Percentiles rank a stretch among this genome's conserved stretches.
These are phyloP conservation scores for Oligia fasciuncula DNA, from an alignment of 2,888 invertebrate species.

Conservation along the genomic window DNA sequence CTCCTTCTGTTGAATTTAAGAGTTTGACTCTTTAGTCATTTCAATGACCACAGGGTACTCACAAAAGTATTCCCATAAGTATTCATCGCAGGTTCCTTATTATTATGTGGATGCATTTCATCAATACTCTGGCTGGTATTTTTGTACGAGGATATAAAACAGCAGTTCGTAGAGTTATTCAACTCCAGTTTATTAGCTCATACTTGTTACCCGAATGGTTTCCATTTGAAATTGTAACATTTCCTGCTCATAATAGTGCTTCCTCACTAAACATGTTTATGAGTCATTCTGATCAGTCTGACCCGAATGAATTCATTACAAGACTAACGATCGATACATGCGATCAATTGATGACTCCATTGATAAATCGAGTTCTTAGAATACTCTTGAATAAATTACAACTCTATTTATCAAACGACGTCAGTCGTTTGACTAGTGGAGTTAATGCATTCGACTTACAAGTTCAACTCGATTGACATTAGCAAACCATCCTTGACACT, in stretches of 20 bases:
- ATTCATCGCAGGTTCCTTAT: conserved; percentile 16
- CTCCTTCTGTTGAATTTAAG: conserved; percentile 51
- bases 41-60: conserved; percentile 37
- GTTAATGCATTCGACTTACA: conserved; percentile 64
- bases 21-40: conserved; percentile 55
- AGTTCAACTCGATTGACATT: conserved; percentile 79
- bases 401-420: conserved; percentile 51
- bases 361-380: conserved; percentile 56
- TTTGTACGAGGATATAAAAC: background rate
- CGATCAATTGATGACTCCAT: conserved; percentile 54
- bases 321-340: conserved; percentile 42
- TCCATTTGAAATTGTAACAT: conserved; percentile 40
- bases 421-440: conserved; percentile 50
- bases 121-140: background rate
- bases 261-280: conserved; percentile 53
- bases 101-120: conserved; percentile 11
- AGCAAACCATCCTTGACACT: conserved; percentile 83
- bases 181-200: conserved; percentile 1
- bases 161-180: background rate
- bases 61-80: conserved; percentile 13
- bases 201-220: conserved; percentile 11
- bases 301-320: conserved; percentile 55
- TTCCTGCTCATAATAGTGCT: conserved; percentile 50
- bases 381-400: conserved; percentile 56
- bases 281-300: conserved; percentile 52